Evolutionary conservation across 2,113 vertebrate genomes (phyloP).

Genomic region (Pseudopodoces humilis): DNA sequence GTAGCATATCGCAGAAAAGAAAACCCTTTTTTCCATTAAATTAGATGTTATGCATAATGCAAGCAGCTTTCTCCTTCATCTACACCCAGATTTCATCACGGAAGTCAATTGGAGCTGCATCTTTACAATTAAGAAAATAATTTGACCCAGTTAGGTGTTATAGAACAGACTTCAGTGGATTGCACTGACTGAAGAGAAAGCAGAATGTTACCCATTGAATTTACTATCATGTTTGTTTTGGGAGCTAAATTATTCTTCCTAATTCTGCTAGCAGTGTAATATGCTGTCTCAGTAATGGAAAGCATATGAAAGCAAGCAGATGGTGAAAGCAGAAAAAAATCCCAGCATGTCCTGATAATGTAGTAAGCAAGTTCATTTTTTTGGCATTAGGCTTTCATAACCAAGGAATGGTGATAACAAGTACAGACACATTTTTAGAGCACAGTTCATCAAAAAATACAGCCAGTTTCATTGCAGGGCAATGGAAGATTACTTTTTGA

Average conservation of each 20-base stretch:
- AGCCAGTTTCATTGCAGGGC: conserved; percentile 51
- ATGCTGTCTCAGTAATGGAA: conserved; percentile 59
- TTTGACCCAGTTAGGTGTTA: not conserved
- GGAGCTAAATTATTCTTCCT: conserved; percentile 62
- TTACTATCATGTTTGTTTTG: conserved; percentile 61
- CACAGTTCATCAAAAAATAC: conserved; percentile 47
- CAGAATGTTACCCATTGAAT: conserved; percentile 38
- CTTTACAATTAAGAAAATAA: conserved; percentile 16
- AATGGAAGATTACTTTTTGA: conserved; percentile 55
- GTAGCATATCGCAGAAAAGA: not conserved
- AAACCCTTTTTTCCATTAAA: not conserved
- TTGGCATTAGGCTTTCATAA: conserved; percentile 69
- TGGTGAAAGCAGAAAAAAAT: conserved; percentile 61
- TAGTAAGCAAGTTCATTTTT: conserved; percentile 70
- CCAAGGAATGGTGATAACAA: conserved; percentile 57
- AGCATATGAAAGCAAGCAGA: conserved; percentile 67
- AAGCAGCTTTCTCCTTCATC: not conserved
- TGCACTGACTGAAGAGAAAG: not conserved
- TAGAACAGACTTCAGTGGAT: not conserved
- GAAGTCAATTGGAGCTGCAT: not conserved
- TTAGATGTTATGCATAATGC: not conserved
- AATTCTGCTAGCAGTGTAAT: conserved; percentile 57
- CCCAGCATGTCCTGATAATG: conserved; percentile 57
- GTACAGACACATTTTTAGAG: conserved; percentile 59
- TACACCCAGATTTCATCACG: not conserved